Conservation (phyloP, 2,888 invertebrate genomes). For the Herminia tarsipennalis region DNA sequence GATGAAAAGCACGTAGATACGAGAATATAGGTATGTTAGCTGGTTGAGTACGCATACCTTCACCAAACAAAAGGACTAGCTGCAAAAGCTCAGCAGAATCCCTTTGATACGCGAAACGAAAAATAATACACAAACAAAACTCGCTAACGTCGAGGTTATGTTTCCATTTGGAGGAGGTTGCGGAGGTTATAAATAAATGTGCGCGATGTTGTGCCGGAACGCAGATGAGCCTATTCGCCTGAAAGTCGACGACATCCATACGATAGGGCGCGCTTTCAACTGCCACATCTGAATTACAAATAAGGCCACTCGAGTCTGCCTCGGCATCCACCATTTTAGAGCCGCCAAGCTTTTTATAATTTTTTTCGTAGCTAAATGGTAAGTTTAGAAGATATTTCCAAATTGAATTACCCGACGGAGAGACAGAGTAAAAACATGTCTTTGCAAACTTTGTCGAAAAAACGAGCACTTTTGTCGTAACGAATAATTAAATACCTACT, state of each 20-base stretch:
- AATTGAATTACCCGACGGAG: constrained; percentile 41
- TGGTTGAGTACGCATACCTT: too few relatives aligned
- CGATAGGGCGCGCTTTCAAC: constrained; percentile 36
- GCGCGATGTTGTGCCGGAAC: constrained; percentile 24
- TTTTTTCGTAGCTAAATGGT: constrained; percentile 36
- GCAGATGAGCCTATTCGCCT: constrained; percentile 32
- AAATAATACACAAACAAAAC: constrained; percentile 24
- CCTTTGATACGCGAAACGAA: too few relatives aligned
- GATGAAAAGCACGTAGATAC: too few relatives aligned
- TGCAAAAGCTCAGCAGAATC: too few relatives aligned
- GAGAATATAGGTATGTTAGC: too few relatives aligned
- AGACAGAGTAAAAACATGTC: constrained; percentile 39
- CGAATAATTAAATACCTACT: constrained; percentile 37
- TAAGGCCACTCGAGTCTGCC: constrained; percentile 42
- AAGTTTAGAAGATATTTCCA: constrained; percentile 32
- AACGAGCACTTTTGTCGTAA: constrained; percentile 22
- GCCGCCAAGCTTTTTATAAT: constrained; percentile 30
- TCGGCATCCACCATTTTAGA: constrained; percentile 31
- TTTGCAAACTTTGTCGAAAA: constrained; percentile 30
- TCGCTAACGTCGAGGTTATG: too few relatives aligned
- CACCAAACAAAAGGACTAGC: too few relatives aligned
- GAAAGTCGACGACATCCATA: constrained; percentile 33
- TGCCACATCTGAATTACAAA: constrained; percentile 61
- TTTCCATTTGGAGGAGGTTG: constrained; percentile 31
- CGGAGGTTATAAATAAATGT: constrained; percentile 29